These are phyloP conservation scores for Chelonus formosanus DNA, from an alignment of 2,888 invertebrate genomes.

Conservation along the genomic window DNA sequence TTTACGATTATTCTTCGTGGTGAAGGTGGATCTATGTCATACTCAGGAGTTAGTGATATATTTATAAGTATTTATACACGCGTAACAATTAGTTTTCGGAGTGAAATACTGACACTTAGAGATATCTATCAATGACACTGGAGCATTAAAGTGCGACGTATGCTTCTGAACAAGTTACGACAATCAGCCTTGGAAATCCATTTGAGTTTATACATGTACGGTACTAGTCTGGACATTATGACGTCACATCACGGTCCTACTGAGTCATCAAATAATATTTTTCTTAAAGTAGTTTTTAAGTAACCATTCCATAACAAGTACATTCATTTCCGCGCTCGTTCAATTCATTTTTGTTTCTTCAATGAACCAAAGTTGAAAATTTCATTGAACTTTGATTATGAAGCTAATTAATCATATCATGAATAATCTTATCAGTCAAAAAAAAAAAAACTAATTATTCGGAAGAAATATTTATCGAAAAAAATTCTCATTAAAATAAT, in stretches of 20 bases:
- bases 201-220: constrained; percentile 61
- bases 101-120: neutral
- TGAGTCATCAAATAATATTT: constrained; percentile 47
- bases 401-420: no score
- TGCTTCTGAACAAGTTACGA: constrained; percentile 43
- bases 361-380: no score
- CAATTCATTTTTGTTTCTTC: no score
- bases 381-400: no score
- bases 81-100: no score
- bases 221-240: constrained; percentile 54
- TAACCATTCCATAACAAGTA: neutral
- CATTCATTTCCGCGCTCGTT: neutral
- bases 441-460: no score
- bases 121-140: constrained; percentile 4
- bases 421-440: no score
- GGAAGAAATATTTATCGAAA: no score
- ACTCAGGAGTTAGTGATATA: no score
- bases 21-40: no score
- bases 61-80: neutral
- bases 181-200: constrained; percentile 53
- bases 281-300: neutral
- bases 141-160: neutral
- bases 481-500: no score
- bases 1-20: no score
- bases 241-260: constrained; percentile 54